phyloP scores from a whole-genome alignment of 2,888 invertebrate genomes.

The Cheiracanthium punctorium region DNA sequence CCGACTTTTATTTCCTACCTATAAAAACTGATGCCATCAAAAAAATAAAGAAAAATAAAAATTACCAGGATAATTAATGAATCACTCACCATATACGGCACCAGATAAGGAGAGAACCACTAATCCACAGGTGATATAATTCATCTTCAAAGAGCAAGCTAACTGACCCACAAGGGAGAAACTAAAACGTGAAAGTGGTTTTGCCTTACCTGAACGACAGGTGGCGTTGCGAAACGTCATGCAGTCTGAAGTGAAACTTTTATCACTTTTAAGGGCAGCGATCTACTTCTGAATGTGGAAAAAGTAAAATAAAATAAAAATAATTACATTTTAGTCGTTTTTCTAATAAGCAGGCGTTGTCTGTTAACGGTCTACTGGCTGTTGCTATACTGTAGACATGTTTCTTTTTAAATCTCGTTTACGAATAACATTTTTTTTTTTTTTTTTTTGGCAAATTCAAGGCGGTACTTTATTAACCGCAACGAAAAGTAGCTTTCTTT shows the following conservation, averaged over 20 bases:
- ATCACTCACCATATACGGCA: conserved; percentile 27
- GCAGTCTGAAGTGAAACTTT: conserved; percentile 6
- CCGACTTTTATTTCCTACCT: too few species aligned
- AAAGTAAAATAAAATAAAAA: not conserved
- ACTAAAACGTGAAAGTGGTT: conserved; percentile 5
- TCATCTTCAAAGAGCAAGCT: conserved; percentile 28
- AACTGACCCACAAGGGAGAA: conserved; percentile 18
- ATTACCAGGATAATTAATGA: not conserved
- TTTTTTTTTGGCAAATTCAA: too few species aligned
- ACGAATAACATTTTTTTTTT: too few species aligned
- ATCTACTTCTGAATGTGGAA: not conserved
- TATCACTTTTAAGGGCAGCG: conserved; percentile 14
- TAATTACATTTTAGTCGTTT: not conserved
- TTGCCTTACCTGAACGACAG: not conserved
- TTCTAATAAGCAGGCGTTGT: not conserved
- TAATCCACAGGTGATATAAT: conserved; percentile 37
- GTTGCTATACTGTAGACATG: not conserved
- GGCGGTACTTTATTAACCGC: too few species aligned
- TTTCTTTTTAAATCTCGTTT: too few species aligned
- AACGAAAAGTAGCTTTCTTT: too few species aligned
- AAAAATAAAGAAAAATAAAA: too few species aligned
- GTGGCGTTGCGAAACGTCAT: conserved; percentile 17
- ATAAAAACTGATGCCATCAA: too few species aligned
- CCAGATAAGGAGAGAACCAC: conserved; percentile 1
- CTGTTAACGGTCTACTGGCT: not conserved